phyloP scores from a whole-genome alignment of 2,797 vertebrate genomes.

The Microcaecilia unicolor region DNA sequence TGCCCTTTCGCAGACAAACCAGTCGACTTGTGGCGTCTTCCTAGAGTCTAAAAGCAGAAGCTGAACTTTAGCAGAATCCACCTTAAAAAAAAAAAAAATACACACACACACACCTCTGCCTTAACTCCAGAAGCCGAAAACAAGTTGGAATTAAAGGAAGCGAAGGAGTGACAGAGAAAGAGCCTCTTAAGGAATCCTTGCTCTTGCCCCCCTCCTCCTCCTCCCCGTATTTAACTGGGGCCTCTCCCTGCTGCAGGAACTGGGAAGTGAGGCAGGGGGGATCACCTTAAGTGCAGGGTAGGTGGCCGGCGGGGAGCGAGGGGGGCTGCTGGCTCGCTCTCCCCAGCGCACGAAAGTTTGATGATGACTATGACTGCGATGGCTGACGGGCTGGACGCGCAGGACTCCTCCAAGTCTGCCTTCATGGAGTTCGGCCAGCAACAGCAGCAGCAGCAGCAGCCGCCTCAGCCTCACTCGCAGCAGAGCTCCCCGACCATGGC shows the following conservation, averaged over 20 bases:
- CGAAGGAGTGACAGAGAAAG: constrained; percentile 43
- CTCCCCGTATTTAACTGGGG: constrained; percentile 44
- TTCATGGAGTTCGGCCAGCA: constrained; percentile 98
- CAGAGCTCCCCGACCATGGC: constrained; percentile 95
- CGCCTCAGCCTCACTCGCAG: constrained; percentile 28
- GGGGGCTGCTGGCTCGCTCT: constrained; percentile 57
- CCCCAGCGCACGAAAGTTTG: constrained; percentile 97
- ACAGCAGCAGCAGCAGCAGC: constrained; percentile 44
- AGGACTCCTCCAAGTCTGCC: constrained; percentile 97
- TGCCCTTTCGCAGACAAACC: constrained; percentile 97
- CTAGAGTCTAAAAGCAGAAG: constrained; percentile 85
- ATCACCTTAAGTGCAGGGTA: constrained; percentile 68
- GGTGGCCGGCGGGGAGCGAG: constrained; percentile 62
- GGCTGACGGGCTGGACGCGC: constrained; percentile 97
- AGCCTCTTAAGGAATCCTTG: constrained; percentile 21
- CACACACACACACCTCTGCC: no score
- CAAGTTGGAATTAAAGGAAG: constrained; percentile 59
- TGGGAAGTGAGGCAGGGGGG: constrained; percentile 42
- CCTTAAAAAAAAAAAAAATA: constrained; percentile 93
- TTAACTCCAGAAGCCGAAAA: constrained; percentile 71
- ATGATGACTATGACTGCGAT: constrained; percentile 99
- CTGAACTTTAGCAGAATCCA: constrained; percentile 92
- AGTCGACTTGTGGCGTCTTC: constrained; percentile 92
- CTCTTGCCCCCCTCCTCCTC: constrained; percentile 48
- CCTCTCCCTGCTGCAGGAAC: constrained; percentile 52